Percentiles rank a stretch among this genome's conserved stretches.
Conservation (phyloP, 2,797 vertebrate species). For the Ibycter americanus region DNA sequence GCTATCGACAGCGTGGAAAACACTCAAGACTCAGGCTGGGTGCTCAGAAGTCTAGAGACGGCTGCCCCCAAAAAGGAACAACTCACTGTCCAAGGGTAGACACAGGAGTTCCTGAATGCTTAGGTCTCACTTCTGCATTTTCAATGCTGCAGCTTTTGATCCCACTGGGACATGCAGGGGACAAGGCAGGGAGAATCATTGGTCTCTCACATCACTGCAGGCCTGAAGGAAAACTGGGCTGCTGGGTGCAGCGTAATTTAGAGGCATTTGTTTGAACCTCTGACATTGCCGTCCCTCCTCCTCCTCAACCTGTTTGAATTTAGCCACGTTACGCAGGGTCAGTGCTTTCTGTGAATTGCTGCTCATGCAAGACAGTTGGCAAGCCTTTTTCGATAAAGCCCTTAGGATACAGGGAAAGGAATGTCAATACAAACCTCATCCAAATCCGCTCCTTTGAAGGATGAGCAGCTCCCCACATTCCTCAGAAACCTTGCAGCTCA, state of each 20-base stretch:
- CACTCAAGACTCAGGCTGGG: not conserved
- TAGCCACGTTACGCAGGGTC: rapidly evolving
- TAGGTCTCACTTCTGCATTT: not conserved
- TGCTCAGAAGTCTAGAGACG: not conserved
- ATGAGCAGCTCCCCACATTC: not conserved
- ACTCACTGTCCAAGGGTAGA: not conserved
- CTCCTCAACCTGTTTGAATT: not conserved
- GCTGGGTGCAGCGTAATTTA: not conserved
- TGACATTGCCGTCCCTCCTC: not conserved
- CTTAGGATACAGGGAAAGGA: not conserved
- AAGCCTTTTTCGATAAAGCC: not conserved
- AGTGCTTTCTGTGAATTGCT: not conserved
- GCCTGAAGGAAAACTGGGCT: not conserved
- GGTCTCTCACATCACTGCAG: not conserved
- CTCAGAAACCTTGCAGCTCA: not conserved
- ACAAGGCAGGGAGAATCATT: not conserved
- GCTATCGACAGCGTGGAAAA: not conserved
- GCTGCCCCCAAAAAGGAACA: not conserved
- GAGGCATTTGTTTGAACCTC: not conserved
- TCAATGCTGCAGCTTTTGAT: not conserved
- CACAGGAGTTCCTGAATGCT: not conserved
- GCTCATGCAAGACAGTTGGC: not conserved
- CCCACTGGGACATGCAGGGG: rapidly evolving
- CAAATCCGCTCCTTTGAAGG: not conserved
- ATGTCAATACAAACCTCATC: not conserved